Evolutionary conservation across 2,113 vertebrate genomes (phyloP).

Genomic region (Eubucco bourcierii): DNA sequence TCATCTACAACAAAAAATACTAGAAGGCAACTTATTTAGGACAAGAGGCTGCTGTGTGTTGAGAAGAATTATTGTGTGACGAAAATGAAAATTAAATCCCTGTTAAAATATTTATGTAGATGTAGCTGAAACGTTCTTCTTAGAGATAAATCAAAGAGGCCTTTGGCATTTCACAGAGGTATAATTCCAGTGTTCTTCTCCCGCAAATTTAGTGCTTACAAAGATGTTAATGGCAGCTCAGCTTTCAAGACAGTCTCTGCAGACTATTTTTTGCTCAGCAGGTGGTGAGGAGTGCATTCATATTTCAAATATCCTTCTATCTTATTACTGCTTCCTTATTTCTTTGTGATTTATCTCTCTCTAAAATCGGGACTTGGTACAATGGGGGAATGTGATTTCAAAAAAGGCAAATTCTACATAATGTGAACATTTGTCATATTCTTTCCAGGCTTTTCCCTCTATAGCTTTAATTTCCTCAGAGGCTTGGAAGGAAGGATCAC

Average conservation of each 20-base stretch:
- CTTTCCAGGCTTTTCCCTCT: conserved; percentile 15
- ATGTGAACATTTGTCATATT: conserved; percentile 67
- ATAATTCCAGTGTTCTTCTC: conserved; percentile 65
- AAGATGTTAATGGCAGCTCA: conserved; percentile 71
- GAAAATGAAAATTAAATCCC: conserved; percentile 78
- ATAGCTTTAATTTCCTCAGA: conserved; percentile 31
- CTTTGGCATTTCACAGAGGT: conserved; percentile 71
- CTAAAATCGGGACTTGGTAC: conserved; percentile 71
- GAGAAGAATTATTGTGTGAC: conserved; percentile 65
- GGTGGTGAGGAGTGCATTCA: conserved; percentile 76
- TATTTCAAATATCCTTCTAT: conserved; percentile 80
- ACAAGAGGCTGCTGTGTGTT: conserved; percentile 36
- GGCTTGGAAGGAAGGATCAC: background rate
- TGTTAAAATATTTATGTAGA: conserved; percentile 82
- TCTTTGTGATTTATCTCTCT: conserved; percentile 78
- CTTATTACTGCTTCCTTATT: conserved; percentile 81
- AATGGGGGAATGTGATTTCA: conserved; percentile 68
- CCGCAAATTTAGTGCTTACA: conserved; percentile 75
- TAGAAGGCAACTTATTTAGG: conserved; percentile 56
- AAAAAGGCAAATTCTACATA: conserved; percentile 79
- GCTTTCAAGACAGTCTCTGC: conserved; percentile 71
- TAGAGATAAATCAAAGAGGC: conserved; percentile 73
- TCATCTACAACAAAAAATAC: background rate
- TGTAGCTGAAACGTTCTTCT: conserved; percentile 69
- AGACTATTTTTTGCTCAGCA: conserved; percentile 77